Percentiles rank a stretch among this genome's conserved stretches.
phyloP scores from a whole-genome alignment of 2,888 invertebrate genomes.

The Argyra leucocephala region DNA sequence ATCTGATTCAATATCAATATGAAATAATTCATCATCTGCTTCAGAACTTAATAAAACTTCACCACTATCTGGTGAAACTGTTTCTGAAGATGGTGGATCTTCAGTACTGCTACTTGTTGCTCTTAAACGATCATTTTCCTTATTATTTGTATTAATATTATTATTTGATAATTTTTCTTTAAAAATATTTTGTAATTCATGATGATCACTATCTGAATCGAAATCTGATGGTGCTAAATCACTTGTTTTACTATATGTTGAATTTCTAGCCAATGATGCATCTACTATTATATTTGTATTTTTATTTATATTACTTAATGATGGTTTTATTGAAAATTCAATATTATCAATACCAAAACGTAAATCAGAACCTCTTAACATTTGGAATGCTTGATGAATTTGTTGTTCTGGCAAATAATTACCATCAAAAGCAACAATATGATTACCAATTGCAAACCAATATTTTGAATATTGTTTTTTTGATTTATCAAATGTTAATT shows the following conservation, averaged over 20 bases:
- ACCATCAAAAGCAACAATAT: background rate
- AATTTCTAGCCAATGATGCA: background rate
- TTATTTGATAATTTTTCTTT: background rate
- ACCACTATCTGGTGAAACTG: slow-evolving; percentile 1
- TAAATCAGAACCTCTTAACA: background rate
- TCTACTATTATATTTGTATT: background rate
- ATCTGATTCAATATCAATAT: background rate
- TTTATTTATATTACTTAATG: background rate
- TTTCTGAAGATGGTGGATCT: background rate
- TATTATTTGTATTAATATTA: background rate
- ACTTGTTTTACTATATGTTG: background rate
- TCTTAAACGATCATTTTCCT: background rate
- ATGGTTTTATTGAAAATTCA: background rate
- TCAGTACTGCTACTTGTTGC: background rate
- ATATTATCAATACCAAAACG: background rate
- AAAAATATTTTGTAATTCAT: background rate
- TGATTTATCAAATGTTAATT: background rate
- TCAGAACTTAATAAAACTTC: slow-evolving; percentile 7
- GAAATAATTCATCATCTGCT: background rate
- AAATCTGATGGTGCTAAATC: slow-evolving; percentile 2
- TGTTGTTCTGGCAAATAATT: background rate
- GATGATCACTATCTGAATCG: background rate
- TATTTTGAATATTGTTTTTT: background rate
- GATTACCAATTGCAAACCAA: slow-evolving; percentile 8
- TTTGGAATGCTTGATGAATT: slow-evolving; percentile 1